phyloP scores from a whole-genome alignment of 2,113 vertebrate genomes.

The Natator depressus region DNA sequence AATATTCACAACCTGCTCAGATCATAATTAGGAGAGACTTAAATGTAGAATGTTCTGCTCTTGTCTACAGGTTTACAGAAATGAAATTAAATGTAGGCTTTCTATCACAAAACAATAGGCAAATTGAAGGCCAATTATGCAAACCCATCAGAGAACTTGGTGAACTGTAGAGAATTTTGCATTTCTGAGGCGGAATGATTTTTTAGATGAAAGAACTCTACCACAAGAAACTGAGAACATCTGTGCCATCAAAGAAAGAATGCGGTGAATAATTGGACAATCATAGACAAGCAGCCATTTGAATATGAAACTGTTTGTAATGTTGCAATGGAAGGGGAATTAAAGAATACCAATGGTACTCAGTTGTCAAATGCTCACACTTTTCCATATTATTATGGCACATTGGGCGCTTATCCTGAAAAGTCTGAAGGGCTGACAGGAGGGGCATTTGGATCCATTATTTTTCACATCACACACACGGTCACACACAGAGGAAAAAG shows the following conservation, averaged over 20 bases:
- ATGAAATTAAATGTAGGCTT: constrained; percentile 80
- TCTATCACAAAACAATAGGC: constrained; percentile 82
- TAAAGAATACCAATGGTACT: constrained; percentile 11
- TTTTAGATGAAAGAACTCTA: constrained; percentile 74
- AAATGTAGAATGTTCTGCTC: constrained; percentile 67
- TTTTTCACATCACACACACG: constrained; percentile 7
- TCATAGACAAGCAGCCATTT: constrained; percentile 79
- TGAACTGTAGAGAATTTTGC: constrained; percentile 78
- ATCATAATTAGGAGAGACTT: constrained; percentile 69
- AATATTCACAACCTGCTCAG: constrained; percentile 16
- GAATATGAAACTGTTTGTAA: constrained; percentile 74
- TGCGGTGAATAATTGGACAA: constrained; percentile 84
- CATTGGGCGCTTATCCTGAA: background rate
- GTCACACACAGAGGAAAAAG: constrained; percentile 12
- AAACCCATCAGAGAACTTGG: constrained; percentile 79
- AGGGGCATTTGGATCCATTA: background rate
- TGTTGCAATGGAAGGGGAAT: constrained; percentile 60
- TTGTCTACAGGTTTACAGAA: constrained; percentile 80
- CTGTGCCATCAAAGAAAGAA: constrained; percentile 82
- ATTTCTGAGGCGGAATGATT: constrained; percentile 78
- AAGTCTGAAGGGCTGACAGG: background rate
- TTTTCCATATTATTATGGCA: background rate
- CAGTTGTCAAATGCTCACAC: background rate
- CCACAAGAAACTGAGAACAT: constrained; percentile 85
- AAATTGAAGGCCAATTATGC: constrained; percentile 85